Percentiles rank a stretch among this genome's conserved stretches.
These are phyloP conservation scores for Saturnia pavonia DNA, from an alignment of 2,888 invertebrate species.

Conservation along the genomic window DNA sequence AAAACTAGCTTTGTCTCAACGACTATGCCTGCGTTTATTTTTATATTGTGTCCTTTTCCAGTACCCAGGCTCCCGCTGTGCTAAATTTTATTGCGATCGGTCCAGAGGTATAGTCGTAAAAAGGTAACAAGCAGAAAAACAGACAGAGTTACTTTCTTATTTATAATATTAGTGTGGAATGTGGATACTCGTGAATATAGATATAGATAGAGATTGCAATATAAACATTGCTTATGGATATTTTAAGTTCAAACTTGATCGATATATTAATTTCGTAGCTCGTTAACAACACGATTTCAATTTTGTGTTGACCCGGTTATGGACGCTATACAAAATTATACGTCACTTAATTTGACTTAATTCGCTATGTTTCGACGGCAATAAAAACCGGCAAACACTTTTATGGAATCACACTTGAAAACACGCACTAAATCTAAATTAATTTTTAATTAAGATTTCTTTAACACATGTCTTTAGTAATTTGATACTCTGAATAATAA, in stretches of 20 bases:
- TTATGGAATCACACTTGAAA: slow-evolving; percentile 60
- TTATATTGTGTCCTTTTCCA: too few species aligned
- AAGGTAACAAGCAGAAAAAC: too few species aligned
- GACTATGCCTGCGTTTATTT: too few species aligned
- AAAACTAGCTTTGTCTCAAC: neutral
- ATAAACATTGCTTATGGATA: slow-evolving; percentile 20
- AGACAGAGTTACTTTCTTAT: too few species aligned
- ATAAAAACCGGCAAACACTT: slow-evolving; percentile 57
- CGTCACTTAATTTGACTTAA: slow-evolving; percentile 62
- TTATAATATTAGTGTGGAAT: too few species aligned
- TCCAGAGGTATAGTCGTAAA: too few species aligned
- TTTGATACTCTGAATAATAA: too few species aligned
- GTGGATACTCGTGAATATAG: too few species aligned
- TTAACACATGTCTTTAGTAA: too few species aligned
- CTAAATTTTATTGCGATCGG: too few species aligned
- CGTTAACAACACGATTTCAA: slow-evolving; percentile 72
- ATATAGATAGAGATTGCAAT: too few species aligned
- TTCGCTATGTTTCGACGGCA: slow-evolving; percentile 63
- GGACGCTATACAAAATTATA: slow-evolving; percentile 56
- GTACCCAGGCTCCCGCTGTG: too few species aligned
- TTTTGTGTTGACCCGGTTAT: slow-evolving; percentile 47
- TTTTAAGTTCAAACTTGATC: slow-evolving; percentile 34
- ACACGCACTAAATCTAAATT: slow-evolving; percentile 50
- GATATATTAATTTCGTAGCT: slow-evolving; percentile 52
- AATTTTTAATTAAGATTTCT: neutral